Evolutionary conservation across 2,113 vertebrate species (phyloP).

Genomic region (Microcebus tavaratra): DNA sequence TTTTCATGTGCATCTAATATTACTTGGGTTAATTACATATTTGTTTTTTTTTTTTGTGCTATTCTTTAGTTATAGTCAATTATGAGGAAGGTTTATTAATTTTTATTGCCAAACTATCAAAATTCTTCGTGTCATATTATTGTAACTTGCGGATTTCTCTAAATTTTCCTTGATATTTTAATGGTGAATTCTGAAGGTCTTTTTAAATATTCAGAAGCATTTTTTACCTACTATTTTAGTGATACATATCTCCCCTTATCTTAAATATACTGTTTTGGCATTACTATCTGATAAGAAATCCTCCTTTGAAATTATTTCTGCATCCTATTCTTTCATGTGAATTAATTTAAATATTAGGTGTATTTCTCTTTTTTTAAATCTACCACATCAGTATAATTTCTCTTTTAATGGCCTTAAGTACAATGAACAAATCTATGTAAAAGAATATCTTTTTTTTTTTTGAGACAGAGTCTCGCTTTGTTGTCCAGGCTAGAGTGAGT

Average conservation of each 20-base stretch:
- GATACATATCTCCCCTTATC: background rate
- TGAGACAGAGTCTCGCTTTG: too few species aligned
- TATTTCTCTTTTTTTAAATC: background rate
- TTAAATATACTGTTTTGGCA: background rate
- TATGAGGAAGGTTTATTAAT: background rate
- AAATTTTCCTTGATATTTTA: background rate
- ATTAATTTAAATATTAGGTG: background rate
- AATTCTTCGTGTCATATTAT: background rate
- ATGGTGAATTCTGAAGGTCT: background rate
- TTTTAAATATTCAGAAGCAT: background rate
- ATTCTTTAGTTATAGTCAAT: background rate
- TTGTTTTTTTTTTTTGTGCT: background rate
- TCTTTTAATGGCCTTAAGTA: background rate
- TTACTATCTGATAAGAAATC: background rate
- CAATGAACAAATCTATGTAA: background rate
- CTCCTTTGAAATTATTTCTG: background rate
- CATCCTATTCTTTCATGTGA: background rate
- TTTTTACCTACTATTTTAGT: background rate
- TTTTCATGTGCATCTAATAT: background rate
- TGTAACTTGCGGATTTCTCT: background rate
- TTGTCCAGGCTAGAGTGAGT: too few species aligned
- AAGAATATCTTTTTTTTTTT: background rate
- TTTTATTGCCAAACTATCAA: background rate
- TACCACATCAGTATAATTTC: background rate
- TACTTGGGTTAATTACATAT: too few species aligned